phyloP scores from a whole-genome alignment of 2,113 vertebrate species.

The Varanus salvator region DNA sequence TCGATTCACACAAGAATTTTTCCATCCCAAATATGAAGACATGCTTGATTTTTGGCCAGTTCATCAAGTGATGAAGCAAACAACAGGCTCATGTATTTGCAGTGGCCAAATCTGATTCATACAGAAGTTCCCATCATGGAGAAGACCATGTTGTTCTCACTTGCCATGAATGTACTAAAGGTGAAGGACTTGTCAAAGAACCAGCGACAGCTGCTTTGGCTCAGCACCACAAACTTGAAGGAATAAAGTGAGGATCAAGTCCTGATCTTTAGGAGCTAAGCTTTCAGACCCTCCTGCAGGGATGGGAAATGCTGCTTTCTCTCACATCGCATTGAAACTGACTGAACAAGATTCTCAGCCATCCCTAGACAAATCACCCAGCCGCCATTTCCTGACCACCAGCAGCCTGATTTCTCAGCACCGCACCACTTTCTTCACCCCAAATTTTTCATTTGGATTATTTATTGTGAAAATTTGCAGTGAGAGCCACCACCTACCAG shows the following conservation, averaged over 20 bases:
- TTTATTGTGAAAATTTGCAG: conserved; percentile 8
- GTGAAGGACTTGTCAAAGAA: not conserved
- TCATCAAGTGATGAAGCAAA: too few species aligned
- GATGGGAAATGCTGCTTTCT: not conserved
- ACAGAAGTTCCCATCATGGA: too few species aligned
- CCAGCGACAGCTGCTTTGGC: too few species aligned
- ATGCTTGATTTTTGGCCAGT: too few species aligned
- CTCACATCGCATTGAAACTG: not conserved
- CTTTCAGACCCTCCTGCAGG: not conserved
- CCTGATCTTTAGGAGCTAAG: not conserved
- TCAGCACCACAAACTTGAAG: not conserved
- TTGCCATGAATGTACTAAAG: not conserved
- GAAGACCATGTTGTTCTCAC: too few species aligned
- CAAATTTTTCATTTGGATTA: not conserved
- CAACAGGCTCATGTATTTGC: too few species aligned
- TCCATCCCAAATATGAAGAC: too few species aligned
- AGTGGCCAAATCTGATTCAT: too few species aligned
- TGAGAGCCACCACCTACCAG: not conserved
- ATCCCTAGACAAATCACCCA: not conserved
- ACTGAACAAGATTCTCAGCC: not conserved
- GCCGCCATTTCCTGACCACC: not conserved
- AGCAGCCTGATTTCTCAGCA: not conserved
- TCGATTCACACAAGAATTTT: too few species aligned
- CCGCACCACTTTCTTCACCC: not conserved
- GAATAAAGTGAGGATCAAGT: not conserved